Percentiles rank a stretch among this genome's conserved stretches.
Conservation (phyloP, 2,888 invertebrate genomes). For the Boloria euphrosyne region DNA sequence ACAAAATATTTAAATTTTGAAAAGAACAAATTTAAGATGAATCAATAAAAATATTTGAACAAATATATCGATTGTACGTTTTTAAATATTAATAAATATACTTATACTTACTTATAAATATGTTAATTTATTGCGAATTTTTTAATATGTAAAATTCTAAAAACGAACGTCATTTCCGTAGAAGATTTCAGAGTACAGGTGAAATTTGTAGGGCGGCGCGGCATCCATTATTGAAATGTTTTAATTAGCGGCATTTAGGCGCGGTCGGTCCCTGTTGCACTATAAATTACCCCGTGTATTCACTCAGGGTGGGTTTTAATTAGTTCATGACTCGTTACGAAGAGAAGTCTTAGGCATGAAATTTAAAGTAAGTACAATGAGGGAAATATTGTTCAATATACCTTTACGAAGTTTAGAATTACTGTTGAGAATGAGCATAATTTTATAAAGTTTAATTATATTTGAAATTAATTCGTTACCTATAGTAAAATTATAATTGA, state of each 20-base stretch:
- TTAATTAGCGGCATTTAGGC: conserved; percentile 63
- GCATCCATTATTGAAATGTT: conserved; percentile 58
- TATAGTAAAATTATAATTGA: too few relatives aligned
- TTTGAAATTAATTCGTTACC: too few relatives aligned
- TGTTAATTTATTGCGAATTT: not conserved
- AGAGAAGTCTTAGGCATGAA: conserved; percentile 33
- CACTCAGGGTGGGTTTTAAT: conserved; percentile 46
- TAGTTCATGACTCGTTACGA: conserved; percentile 40
- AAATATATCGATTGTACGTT: too few relatives aligned
- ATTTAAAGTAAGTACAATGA: conserved; percentile 4
- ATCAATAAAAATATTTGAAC: too few relatives aligned
- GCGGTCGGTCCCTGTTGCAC: conserved; percentile 50
- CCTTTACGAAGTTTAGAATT: too few relatives aligned
- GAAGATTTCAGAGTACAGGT: conserved; percentile 35
- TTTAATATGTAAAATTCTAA: conserved; percentile 16
- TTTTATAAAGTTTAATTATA: too few relatives aligned
- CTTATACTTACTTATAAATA: too few relatives aligned
- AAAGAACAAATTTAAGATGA: too few relatives aligned
- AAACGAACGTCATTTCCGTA: conserved; percentile 29
- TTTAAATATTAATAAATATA: too few relatives aligned
- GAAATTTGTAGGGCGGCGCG: conserved; percentile 40
- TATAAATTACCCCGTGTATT: conserved; percentile 55
- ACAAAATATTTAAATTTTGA: too few relatives aligned
- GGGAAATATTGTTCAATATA: too few relatives aligned
- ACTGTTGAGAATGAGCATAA: too few relatives aligned